phyloP scores from a whole-genome alignment of 2,113 vertebrate genomes.

The Pelusios castaneus region DNA sequence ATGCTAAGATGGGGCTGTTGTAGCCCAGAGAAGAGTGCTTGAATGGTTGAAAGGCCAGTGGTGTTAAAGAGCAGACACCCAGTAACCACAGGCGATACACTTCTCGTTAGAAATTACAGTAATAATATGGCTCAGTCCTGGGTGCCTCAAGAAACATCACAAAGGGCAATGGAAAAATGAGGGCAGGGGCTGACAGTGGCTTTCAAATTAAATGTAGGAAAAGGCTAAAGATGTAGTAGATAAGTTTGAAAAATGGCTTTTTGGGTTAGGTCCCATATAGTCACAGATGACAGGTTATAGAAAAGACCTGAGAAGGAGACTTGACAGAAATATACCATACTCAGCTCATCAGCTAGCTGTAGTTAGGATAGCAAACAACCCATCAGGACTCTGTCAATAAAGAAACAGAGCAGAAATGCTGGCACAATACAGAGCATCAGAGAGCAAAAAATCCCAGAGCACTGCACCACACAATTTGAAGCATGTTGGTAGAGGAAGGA shows the following conservation, averaged over 20 bases:
- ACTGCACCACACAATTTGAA: background rate
- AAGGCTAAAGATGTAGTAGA: background rate
- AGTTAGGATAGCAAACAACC: conserved; percentile 3
- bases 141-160: background rate
- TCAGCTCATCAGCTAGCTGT: background rate
- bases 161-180: background rate
- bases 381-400: background rate
- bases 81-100: background rate
- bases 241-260: conserved; percentile 7
- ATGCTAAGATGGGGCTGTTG: background rate
- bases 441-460: background rate
- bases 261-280: background rate
- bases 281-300: conserved; percentile 8
- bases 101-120: background rate
- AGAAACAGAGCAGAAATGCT: background rate
- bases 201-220: conserved; percentile 2
- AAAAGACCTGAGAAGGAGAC: rapidly evolving
- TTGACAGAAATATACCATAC: background rate
- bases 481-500: background rate
- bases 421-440: background rate
- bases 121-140: background rate
- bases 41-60: background rate
- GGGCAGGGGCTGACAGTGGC: background rate
- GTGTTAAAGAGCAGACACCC: background rate
- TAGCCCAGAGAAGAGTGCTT: background rate